Base-by-base conservation (phyloP, 2,797 vertebrate genomes). In the Mareca penelope region DNA sequence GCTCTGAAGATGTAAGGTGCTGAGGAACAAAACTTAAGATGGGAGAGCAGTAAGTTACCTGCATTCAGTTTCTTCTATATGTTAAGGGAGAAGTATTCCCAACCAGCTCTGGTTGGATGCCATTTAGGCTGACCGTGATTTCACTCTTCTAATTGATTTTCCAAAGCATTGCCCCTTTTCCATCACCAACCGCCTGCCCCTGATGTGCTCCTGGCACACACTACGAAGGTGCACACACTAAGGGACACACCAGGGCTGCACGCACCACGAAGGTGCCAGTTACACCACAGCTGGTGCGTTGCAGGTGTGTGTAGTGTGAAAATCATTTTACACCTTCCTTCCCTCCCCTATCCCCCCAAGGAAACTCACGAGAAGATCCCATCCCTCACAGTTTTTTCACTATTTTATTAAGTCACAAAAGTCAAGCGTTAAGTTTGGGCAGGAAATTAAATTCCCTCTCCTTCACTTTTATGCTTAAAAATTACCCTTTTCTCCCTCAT, bases 251-350 rank as follows among this genome's bases (percentile, higher is more conserved):
- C 48, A 50, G 48, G 23, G 48, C 48, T 52, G 50, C 50, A 26
- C 24, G 5, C 50, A 15, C 13, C 23, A 26, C 55, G 63, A 39
- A 50, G 68, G 67, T 7, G 64, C 52, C 40, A 79, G 40, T 26
- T n/a, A 65, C 37, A 9, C 13, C 0, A 5, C 0, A 16, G 23
- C 37, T n/a, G 68, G 37, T 16, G 65, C 2, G 2, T 3, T n/a
- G 29, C 61, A 79, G 1, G 0, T 2, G 33, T 4, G 13, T 39
- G 26, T 39, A 10, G 28, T 33, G 16, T 26, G 8, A 39, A 12
- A 12, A 6, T 22, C 31, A 13, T 40, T n/a, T 69, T 53, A 46
- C 6, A 46, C 15, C 29, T 18, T 60, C 4, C 12, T 28, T 69
- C 67, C 35, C 33, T 61, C 31, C 23, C 29, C 57, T 44, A 44